Base-by-base conservation (phyloP, 2,888 invertebrate genomes). In the Tetranychus truncatus region DNA sequence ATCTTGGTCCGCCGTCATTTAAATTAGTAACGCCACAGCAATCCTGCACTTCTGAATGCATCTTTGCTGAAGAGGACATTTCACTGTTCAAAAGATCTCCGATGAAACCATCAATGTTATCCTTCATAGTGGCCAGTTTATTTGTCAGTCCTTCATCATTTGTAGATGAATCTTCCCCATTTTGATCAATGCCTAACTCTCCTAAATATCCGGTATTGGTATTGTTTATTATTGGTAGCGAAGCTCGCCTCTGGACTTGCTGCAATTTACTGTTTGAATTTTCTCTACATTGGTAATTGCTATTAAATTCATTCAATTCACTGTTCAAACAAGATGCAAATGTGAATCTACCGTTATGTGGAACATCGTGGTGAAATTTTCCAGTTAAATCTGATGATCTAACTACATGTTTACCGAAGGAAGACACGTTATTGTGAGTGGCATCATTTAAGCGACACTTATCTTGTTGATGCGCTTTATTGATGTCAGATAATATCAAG, bases 401-500 rank as follows among this genome's bases (percentile, higher is more conserved):
- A 9, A 15, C n/a, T 24, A 7, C 11, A n/a, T 24, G 4, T 15
- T 69, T 69, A 69, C 69, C 69, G 8, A 69, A 69, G n/a, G 21
- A 69, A 15, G 55, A 55, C 15, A 55, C 9, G 15, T 55, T 55
- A 55, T 55, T 55, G 55, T 55, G 55, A 55, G 55, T 55, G 1
- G 55, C 9, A 15, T 55, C 55, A 55, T 55, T 55, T 15, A 55
- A 15, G 2, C 15, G 55, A 55, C 15, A 15, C 15, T 15, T 9
- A 6, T 55, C 11, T 15, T 55, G 55, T 9, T 55, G 55, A 55
- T 55, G 55, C 2, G 7, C 9, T 6, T 91, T 91, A 82, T 91
- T 91, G 82, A 90, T 91, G 83, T 91, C 91, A 80, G 90, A 90
- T 78, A 91, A 86, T 90, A 91, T 90, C 80, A 91, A 84, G 82